These are phyloP conservation scores for Tipula unca DNA, from an alignment of 2,888 invertebrate genomes.

Conservation along the genomic window DNA sequence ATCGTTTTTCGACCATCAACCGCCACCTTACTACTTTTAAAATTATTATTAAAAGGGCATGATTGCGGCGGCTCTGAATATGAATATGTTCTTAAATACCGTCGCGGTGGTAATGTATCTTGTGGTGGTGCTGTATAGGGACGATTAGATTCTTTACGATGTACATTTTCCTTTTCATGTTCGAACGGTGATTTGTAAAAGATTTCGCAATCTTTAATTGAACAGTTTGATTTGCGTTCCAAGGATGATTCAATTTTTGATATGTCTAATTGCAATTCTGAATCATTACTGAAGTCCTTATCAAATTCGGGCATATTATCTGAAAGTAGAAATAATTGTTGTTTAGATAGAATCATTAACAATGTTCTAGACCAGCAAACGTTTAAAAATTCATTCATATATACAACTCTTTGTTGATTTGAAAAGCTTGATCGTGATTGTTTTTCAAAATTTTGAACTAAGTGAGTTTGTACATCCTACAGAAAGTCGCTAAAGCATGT, in stretches of 20 bases:
- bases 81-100: conserved; percentile 21
- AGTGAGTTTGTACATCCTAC: too few species aligned
- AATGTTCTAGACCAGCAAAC: too few species aligned
- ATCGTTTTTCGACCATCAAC: neutral
- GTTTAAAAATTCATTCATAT: too few species aligned
- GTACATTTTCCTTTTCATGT: neutral
- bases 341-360: neutral
- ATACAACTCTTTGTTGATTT: too few species aligned
- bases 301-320: conserved; percentile 41
- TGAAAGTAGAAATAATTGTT: conserved; percentile 8
- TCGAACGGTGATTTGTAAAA: neutral
- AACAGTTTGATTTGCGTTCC: neutral
- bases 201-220: neutral
- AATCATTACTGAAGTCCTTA: conserved; percentile 30
- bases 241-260: neutral
- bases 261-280: neutral
- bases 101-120: neutral
- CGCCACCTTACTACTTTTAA: neutral
- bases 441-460: too few species aligned
- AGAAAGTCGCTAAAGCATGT: too few species aligned
- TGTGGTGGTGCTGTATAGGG: conserved; percentile 22
- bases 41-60: neutral
- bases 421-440: too few species aligned
- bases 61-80: conserved; percentile 19
- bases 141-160: neutral